These are phyloP conservation scores for Nephrotoma flavescens DNA, from an alignment of 2,888 invertebrate species.

Conservation along the genomic window DNA sequence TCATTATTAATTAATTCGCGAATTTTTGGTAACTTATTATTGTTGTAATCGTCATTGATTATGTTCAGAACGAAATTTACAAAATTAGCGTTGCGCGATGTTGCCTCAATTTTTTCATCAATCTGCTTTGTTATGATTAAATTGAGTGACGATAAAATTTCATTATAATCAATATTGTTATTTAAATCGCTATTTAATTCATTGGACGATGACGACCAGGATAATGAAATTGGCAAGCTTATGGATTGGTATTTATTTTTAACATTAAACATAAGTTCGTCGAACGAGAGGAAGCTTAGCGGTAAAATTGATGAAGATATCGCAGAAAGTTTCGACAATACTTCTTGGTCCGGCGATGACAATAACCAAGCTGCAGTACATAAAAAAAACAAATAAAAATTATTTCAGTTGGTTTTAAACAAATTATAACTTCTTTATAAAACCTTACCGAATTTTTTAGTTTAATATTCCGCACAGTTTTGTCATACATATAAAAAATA, in stretches of 20 bases:
- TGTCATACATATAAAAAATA: not conserved
- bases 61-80: not conserved
- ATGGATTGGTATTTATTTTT: not conserved
- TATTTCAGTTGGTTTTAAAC: not conserved
- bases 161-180: conserved; percentile 21
- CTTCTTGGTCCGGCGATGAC: not conserved
- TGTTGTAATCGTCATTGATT: not conserved
- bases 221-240: not conserved
- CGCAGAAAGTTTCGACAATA: not conserved
- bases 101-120: conserved; percentile 15
- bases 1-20: not conserved
- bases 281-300: not conserved
- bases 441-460: conserved; percentile 4
- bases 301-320: not conserved
- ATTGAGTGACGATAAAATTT: conserved; percentile 27
- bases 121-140: conserved; percentile 27
- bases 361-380: not conserved
- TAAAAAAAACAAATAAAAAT: not conserved
- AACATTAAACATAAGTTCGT: not conserved
- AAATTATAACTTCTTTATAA: not conserved
- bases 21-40: not conserved
- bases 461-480: not conserved
- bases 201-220: not conserved
- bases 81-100: not conserved
- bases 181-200: not conserved